Base-by-base conservation (phyloP, 1,140 invertebrate genomes). In the Pachypeltis micranthus region DNA sequence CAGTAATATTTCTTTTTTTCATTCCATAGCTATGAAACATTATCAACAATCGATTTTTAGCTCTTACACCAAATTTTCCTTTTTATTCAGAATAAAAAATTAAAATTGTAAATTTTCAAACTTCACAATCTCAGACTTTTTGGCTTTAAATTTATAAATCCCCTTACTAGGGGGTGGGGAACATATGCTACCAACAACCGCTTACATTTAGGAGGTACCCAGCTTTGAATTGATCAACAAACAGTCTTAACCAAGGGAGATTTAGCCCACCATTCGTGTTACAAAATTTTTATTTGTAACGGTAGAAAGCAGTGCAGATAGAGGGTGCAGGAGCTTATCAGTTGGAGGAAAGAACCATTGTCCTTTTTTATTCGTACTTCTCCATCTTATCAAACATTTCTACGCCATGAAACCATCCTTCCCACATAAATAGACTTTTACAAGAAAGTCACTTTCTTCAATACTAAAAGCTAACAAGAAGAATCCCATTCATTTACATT, bases 101-200 rank as follows among this genome's bases (percentile, higher is more conserved):
- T 67, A 64, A 67, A 65, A 63, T 60, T 67, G 44, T 54, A 61
- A 64, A 59, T 61, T 57, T 65, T 67, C 58, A 67, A 67, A 67
- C 64, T 67, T 67, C 66, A 67, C 66, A 67, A 67, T 67, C 63
- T 67, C 63, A 64, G 63, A 63, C 63, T 65, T 67, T 62, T 66
- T 56, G 61, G 44, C 61, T 62, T 64, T 67, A 65, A 60, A 61
- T 60, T 63, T 63, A 39, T 61, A 62, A 51, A 39, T 31, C 29
- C 56, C 44, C 47, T 19, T 34, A 54, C 51, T 59, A 60, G 25
- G 19, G 51, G n/a, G n/a, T n/a, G n/a, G 21, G 31, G 28, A 31
- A 31, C 59, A 62, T 59, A 54, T 21, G 29, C 44, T 65, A 61
- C 59, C 51, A 60, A 60, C 59, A 61, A 65, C 58, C 28, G 29